Evolutionary conservation across 2,888 invertebrate species (phyloP).

Genomic region (Sarcophaga caerulescens): DNA sequence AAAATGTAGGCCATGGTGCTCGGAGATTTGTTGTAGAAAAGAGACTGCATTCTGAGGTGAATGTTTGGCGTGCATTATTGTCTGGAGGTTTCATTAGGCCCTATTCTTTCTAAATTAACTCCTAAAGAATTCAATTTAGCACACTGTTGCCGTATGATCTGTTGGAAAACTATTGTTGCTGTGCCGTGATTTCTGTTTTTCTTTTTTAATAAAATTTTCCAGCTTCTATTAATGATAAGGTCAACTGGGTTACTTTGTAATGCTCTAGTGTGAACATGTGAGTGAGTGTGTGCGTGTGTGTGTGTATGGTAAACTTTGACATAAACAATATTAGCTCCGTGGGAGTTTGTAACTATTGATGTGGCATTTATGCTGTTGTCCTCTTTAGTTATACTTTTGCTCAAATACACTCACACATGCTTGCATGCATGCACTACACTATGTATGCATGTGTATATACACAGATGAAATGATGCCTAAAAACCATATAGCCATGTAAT

Average conservation of each 20-base stretch:
- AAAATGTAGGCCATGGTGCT: too few relatives aligned
- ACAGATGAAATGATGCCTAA: conserved; percentile 18
- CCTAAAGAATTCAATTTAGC: too few relatives aligned
- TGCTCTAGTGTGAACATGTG: not conserved
- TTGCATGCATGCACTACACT: not conserved
- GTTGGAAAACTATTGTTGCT: too few relatives aligned
- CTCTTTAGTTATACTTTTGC: not conserved
- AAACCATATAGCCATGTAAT: not conserved
- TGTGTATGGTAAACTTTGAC: conserved; percentile 16
- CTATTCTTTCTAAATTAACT: too few relatives aligned
- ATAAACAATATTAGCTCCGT: conserved; percentile 8
- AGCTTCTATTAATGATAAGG: too few relatives aligned
- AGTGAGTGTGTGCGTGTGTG: not conserved
- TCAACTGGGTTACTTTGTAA: not conserved
- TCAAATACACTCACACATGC: not conserved
- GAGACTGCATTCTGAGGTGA: too few relatives aligned
- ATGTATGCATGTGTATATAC: not conserved
- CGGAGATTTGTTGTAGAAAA: too few relatives aligned
- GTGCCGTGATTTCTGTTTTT: too few relatives aligned
- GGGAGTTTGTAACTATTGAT: not conserved
- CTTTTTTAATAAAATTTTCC: too few relatives aligned
- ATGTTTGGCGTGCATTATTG: too few relatives aligned
- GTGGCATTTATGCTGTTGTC: not conserved
- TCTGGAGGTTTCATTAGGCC: too few relatives aligned
- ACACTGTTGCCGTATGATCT: too few relatives aligned